Conservation (phyloP, 2,797 vertebrate species). For the Sebastes steindachneri region DNA sequence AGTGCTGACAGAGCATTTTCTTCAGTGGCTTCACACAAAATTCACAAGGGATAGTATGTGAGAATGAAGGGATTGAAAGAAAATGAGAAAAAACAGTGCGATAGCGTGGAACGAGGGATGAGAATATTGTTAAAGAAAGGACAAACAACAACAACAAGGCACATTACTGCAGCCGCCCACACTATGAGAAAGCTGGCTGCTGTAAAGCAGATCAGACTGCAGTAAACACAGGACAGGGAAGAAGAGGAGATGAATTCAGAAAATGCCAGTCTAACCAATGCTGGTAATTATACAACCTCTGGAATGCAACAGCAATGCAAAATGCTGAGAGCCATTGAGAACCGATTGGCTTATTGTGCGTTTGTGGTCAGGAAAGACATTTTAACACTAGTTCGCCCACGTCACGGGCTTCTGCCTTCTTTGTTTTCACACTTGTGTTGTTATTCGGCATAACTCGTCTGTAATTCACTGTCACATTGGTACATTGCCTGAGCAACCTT, state of each 20-base stretch:
- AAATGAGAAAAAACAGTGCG: neutral
- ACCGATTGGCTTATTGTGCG: slow-evolving; percentile 34
- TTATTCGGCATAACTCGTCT: slow-evolving; percentile 3
- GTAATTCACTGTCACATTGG: slow-evolving; percentile 24
- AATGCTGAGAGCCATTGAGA: slow-evolving; percentile 41
- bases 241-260: slow-evolving; percentile 30
- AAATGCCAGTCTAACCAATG: slow-evolving; percentile 60
- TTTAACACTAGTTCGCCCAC: slow-evolving; percentile 46
- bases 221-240: slow-evolving; percentile 20
- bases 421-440: slow-evolving; percentile 45
- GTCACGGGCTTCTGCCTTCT: slow-evolving; percentile 39
- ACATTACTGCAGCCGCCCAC: slow-evolving; percentile 23
- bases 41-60: neutral
- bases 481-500: neutral
- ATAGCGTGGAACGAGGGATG: neutral
- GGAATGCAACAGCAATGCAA: slow-evolving; percentile 59
- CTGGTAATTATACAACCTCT: slow-evolving; percentile 54
- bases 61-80: neutral
- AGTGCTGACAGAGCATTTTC: slow-evolving; percentile 45
- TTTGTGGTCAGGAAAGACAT: slow-evolving; percentile 45
- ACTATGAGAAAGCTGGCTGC: neutral
- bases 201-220: slow-evolving; percentile 5
- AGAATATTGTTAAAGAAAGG: slow-evolving; percentile 19
- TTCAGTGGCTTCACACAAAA: slow-evolving; percentile 20
- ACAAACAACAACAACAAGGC: slow-evolving; percentile 39